These are phyloP conservation scores for Anhinga anhinga DNA, from an alignment of 2,113 vertebrate species.

Conservation along the genomic window DNA sequence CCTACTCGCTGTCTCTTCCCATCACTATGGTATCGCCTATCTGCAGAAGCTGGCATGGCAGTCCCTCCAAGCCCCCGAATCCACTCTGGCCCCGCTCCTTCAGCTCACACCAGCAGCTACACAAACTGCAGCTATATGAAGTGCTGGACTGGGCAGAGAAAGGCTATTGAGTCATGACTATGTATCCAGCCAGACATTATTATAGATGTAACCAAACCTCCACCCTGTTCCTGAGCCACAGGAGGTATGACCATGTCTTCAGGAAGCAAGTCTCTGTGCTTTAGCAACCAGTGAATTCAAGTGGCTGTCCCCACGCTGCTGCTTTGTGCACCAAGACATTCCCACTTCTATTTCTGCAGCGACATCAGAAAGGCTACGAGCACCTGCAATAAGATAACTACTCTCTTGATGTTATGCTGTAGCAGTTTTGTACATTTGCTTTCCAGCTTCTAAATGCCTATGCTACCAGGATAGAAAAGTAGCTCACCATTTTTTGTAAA, in stretches of 20 bases:
- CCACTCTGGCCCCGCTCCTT: neutral
- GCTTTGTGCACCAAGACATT: neutral
- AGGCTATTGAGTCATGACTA: rapidly evolving
- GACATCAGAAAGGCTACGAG: neutral
- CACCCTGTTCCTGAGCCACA: neutral
- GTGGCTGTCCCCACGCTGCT: neutral
- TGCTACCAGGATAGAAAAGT: neutral
- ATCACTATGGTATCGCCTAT: neutral
- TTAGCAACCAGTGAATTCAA: neutral
- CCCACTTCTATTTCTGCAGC: neutral
- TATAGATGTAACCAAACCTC: neutral
- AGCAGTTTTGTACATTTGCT: neutral
- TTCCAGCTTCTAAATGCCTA: neutral
- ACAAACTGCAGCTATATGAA: neutral
- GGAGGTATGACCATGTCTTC: rapidly evolving
- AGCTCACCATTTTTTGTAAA: neutral
- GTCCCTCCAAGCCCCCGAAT: neutral
- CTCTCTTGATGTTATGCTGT: neutral
- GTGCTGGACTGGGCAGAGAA: neutral
- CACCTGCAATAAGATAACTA: neutral
- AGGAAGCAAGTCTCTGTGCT: neutral
- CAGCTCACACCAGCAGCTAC: neutral
- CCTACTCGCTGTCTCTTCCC: neutral
- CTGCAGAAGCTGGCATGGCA: neutral
- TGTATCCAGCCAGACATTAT: neutral